These are phyloP conservation scores for Drosophila vallismaia DNA, from an alignment of 2,888 invertebrate genomes.

Conservation along the genomic window DNA sequence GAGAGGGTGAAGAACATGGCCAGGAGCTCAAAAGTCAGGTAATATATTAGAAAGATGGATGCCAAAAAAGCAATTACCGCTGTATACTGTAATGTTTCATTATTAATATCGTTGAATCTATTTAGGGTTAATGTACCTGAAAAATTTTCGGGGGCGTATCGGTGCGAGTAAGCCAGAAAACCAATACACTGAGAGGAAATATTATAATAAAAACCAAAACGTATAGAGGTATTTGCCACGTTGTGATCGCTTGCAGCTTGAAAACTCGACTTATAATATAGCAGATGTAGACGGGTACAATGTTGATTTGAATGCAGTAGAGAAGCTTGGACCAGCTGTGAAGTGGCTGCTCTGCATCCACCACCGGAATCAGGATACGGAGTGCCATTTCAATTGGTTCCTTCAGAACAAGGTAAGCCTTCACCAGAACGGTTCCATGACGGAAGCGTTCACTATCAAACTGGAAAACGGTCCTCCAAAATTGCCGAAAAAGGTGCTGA, in stretches of 20 bases:
- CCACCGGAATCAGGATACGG: slow-evolving; percentile 83
- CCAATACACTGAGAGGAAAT: neutral
- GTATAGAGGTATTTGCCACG: neutral
- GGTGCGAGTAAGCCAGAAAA: slow-evolving; percentile 37
- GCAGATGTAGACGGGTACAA: slow-evolving; percentile 32
- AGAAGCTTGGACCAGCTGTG: slow-evolving; percentile 70
- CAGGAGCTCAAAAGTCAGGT: slow-evolving; percentile 87
- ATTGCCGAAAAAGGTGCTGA: slow-evolving; percentile 42
- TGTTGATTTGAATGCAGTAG: slow-evolving; percentile 53
- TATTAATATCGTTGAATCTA: neutral
- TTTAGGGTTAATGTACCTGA: slow-evolving; percentile 7
- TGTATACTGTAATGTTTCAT: slow-evolving; percentile 6
- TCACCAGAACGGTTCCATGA: slow-evolving; percentile 10
- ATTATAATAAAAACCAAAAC: neutral
- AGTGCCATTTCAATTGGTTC: slow-evolving; percentile 85
- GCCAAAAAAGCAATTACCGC: slow-evolving; percentile 56
- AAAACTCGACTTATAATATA: slow-evolving; percentile 10
- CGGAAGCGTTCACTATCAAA: slow-evolving; percentile 23
- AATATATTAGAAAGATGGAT: slow-evolving; percentile 86
- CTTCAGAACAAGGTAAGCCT: slow-evolving; percentile 72
- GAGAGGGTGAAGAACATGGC: slow-evolving; percentile 85
- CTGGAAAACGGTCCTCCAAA: slow-evolving; percentile 43
- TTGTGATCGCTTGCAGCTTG: neutral
- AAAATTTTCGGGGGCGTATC: slow-evolving; percentile 29
- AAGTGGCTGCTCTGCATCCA: slow-evolving; percentile 57